phyloP scores from a whole-genome alignment of 2,797 vertebrate genomes.

The Threskiornis aethiopicus region DNA sequence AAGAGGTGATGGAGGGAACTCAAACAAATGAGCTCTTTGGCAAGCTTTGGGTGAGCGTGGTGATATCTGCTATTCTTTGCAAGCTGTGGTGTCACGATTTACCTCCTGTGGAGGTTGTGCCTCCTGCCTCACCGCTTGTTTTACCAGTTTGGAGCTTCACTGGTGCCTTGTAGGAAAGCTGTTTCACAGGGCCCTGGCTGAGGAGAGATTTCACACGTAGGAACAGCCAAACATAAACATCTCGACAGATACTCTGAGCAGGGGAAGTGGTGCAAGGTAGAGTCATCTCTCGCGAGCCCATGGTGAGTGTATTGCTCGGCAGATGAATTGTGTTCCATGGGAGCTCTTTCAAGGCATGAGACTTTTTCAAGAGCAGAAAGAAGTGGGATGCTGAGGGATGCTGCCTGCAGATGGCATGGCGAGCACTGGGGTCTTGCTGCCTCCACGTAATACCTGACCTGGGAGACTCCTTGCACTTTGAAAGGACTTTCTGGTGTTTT shows the following conservation, averaged over 20 bases:
- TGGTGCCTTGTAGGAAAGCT: rapidly evolving
- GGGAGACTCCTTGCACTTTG: neutral
- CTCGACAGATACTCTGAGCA: neutral
- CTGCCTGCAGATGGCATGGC: neutral
- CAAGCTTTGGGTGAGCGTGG: neutral
- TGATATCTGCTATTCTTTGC: neutral
- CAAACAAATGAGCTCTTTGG: neutral
- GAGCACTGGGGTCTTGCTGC: neutral
- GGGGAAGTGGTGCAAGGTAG: neutral
- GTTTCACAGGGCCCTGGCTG: neutral
- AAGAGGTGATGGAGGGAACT: neutral
- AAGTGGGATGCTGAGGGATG: neutral
- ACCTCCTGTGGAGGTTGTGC: neutral
- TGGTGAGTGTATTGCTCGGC: neutral
- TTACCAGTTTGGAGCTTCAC: neutral
- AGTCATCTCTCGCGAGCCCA: neutral
- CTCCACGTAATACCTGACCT: neutral
- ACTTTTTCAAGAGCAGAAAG: neutral
- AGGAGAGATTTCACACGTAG: neutral
- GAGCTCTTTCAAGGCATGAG: neutral
- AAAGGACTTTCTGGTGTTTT: neutral
- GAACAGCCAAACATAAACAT: neutral
- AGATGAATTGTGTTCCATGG: neutral
- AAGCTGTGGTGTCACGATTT: neutral
- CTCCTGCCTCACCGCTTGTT: neutral